Conservation (phyloP, 1,140 invertebrate species). For the Bombus waltoni region DNA sequence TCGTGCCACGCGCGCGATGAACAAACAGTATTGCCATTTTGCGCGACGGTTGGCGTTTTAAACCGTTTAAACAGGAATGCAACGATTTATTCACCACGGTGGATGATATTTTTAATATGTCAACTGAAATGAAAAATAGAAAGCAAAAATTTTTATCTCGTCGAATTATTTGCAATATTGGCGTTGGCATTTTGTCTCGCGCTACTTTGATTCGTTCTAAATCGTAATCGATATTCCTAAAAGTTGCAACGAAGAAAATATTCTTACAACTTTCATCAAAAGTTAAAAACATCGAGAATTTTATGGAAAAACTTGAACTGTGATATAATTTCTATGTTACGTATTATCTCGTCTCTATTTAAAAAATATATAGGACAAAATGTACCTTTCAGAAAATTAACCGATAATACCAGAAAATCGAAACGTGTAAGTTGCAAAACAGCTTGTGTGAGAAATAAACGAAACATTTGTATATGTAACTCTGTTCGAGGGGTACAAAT, state of each 20-base stretch:
- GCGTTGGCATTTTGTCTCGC: background rate
- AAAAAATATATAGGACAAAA: background rate
- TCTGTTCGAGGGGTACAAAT: conserved; percentile 9
- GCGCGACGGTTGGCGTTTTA: background rate
- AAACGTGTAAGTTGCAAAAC: background rate
- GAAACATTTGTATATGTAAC: conserved; percentile 34
- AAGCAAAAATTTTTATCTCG: background rate
- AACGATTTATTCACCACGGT: background rate
- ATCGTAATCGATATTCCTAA: background rate
- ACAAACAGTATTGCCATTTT: conserved; percentile 3
- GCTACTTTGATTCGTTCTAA: background rate
- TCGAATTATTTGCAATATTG: too few species aligned
- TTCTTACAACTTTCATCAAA: background rate
- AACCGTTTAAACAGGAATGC: conserved; percentile 5
- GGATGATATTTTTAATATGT: conserved; percentile 5
- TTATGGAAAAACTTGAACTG: too few species aligned
- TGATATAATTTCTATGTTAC: too few species aligned
- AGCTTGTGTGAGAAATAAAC: conserved; percentile 1
- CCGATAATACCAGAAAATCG: background rate
- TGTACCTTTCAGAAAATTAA: background rate
- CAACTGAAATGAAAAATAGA: conserved; percentile 5
- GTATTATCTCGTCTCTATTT: background rate
- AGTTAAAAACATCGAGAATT: background rate
- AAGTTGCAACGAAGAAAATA: background rate
- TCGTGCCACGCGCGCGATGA: background rate